Base-by-base conservation (phyloP, 2,797 vertebrate genomes). In the Mastacembelus armatus region DNA sequence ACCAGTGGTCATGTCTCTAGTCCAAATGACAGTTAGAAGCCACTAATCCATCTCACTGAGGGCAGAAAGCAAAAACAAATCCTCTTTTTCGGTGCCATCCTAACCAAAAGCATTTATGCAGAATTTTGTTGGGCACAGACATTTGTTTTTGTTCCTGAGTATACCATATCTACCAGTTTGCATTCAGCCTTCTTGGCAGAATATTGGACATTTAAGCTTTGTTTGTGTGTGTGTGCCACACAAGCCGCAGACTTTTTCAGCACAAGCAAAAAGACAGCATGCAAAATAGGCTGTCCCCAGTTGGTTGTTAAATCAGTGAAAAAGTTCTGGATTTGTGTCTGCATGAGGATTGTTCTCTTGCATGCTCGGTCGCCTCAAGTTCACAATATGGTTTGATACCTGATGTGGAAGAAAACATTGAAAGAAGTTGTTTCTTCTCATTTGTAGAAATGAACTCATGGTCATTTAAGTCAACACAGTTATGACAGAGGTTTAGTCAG, bases 281-380 rank as follows among this genome's bases (percentile, higher is more conserved):
- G 64, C 18, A 21, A 38, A 67, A 64, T 47, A 57, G 12, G 49
- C 14, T 29, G 40, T 10, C 5, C 7, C 38, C 4, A 26, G 9
- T 33, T 50, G 29, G 40, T 43, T 30, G 43, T 63, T 3, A 47
- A 57, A 50, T 35, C 1, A 16, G 40, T 70, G 70, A 74, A 79
- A 76, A 86, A 77, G 70, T 65, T 44, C 10, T 59, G 71, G 61
- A 85, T 68, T 84, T 79, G 70, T 81, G 45, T 73, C 57, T 82
- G 90, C 87, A 88, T 90, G 85, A 51, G 39, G 48, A 48, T 38
- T 60, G 49, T 75, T 48, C 62, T 64, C 35, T 35, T 82, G 83
- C 86, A 89, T 89, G 90, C 55, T 79, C 26, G 27, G 72, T 74
- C 55, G 74, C 72, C 74, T 83, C 59, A 12, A 56, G 77, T 74